Percentiles rank a stretch among this genome's conserved stretches.
phyloP scores from a whole-genome alignment of 2,113 vertebrate species.

The Canis aureus region DNA sequence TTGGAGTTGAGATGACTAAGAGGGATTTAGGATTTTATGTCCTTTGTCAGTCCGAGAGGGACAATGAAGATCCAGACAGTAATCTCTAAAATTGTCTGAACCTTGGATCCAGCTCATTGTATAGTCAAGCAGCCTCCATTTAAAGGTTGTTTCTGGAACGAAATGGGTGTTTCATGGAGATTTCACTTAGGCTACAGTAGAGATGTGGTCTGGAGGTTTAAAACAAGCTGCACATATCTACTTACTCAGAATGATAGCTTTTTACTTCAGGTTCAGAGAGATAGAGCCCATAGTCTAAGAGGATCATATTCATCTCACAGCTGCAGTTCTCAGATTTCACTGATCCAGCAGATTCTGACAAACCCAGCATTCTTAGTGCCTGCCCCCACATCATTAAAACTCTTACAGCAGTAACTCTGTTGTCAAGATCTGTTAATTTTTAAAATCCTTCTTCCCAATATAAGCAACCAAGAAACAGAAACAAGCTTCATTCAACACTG shows the following conservation, averaged over 20 bases:
- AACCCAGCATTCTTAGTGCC: neutral
- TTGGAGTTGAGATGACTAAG: neutral
- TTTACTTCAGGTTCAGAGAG: conserved; percentile 58
- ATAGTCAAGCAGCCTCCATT: neutral
- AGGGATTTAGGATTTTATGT: neutral
- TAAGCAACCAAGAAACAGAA: conserved; percentile 51
- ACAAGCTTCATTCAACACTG: neutral
- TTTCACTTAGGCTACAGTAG: neutral
- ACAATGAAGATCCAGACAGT: neutral
- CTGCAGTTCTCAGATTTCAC: conserved; percentile 67
- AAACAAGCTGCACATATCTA: neutral
- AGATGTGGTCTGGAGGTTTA: neutral
- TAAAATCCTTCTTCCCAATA: conserved; percentile 33
- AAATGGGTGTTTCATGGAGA: neutral
- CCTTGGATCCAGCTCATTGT: neutral
- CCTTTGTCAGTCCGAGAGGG: neutral
- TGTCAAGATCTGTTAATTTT: conserved; percentile 18
- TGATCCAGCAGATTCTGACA: conserved; percentile 64
- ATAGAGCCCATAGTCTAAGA: neutral
- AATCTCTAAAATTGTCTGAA: neutral
- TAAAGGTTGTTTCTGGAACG: neutral
- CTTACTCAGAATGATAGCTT: conserved; percentile 33
- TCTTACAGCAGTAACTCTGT: conserved; percentile 17
- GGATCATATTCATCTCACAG: conserved; percentile 49
- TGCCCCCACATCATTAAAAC: neutral